phyloP scores from a whole-genome alignment of 2,888 invertebrate species.

The Acanthosepion pharaonis region DNA sequence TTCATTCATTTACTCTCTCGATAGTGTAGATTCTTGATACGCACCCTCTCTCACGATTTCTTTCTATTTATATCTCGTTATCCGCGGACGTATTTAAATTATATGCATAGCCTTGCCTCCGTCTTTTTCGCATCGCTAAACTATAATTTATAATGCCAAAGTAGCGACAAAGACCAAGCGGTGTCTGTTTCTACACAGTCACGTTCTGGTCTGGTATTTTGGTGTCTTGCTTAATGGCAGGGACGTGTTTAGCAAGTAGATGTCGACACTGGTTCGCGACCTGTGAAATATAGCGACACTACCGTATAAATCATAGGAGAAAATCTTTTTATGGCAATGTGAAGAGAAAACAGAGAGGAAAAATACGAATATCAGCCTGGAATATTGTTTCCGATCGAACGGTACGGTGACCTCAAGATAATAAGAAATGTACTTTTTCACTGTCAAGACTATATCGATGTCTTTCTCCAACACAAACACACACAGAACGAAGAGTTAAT shows the following conservation, averaged over 20 bases:
- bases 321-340: neutral
- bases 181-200: conserved; percentile 11
- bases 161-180: neutral
- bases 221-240: conserved; percentile 20
- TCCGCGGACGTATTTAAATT: neutral
- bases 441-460: too few relatives aligned
- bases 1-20: neutral
- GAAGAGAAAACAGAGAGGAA: neutral
- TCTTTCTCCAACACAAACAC: too few relatives aligned
- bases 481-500: too few relatives aligned
- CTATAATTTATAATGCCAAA: conserved; percentile 20
- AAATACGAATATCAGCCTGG: neutral
- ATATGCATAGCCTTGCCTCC: neutral
- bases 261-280: conserved; percentile 23
- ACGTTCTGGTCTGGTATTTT: neutral
- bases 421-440: neutral
- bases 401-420: neutral
- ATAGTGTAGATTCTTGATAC: neutral
- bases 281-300: neutral
- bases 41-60: neutral
- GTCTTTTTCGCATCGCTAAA: neutral
- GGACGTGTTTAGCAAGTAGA: conserved; percentile 21
- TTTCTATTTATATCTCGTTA: neutral
- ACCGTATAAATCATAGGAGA: neutral
- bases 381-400: neutral